phyloP scores from a whole-genome alignment of 2,888 invertebrate genomes.

The Aplocera efformata region DNA sequence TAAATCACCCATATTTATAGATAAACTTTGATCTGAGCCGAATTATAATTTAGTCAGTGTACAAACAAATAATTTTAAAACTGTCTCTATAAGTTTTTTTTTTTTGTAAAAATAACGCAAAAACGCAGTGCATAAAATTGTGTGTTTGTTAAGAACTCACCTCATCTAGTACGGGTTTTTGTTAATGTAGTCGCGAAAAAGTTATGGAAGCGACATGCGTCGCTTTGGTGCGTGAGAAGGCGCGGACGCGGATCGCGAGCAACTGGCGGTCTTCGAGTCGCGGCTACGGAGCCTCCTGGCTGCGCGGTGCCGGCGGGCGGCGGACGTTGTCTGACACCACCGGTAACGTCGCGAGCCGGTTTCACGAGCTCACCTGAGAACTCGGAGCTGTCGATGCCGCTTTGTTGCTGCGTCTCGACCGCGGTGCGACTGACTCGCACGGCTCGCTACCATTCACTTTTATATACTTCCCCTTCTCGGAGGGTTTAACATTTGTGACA shows the following conservation, averaged over 20 bases:
- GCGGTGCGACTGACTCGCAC: conserved; percentile 68
- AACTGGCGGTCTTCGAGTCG: conserved; percentile 33
- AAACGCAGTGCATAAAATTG: conserved; percentile 10
- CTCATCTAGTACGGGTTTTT: conserved; percentile 50
- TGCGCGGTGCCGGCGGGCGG: conserved; percentile 35
- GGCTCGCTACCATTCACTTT: conserved; percentile 57
- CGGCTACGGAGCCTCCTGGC: conserved; percentile 21
- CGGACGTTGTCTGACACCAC: conserved; percentile 13
- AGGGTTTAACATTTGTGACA: conserved; percentile 44
- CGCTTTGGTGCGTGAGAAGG: conserved; percentile 24
- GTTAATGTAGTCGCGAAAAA: conserved; percentile 35
- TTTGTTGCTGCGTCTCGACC: conserved; percentile 45
- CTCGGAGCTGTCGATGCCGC: conserved; percentile 31
- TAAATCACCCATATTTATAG: not conserved
- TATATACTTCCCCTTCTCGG: conserved; percentile 67
- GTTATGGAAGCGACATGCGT: conserved; percentile 42
- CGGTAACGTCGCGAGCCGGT: not conserved
- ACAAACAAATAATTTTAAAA: too few species aligned
- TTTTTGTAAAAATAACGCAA: conserved; percentile 2
- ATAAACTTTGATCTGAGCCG: conserved; percentile 19
- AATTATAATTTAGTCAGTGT: not conserved
- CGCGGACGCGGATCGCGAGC: conserved; percentile 38
- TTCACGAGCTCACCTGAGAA: conserved; percentile 44
- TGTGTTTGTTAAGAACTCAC: conserved; percentile 38
- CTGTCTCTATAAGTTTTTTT: not conserved